phyloP scores from a whole-genome alignment of 2,113 vertebrate genomes.

The Corvus moneduloides region DNA sequence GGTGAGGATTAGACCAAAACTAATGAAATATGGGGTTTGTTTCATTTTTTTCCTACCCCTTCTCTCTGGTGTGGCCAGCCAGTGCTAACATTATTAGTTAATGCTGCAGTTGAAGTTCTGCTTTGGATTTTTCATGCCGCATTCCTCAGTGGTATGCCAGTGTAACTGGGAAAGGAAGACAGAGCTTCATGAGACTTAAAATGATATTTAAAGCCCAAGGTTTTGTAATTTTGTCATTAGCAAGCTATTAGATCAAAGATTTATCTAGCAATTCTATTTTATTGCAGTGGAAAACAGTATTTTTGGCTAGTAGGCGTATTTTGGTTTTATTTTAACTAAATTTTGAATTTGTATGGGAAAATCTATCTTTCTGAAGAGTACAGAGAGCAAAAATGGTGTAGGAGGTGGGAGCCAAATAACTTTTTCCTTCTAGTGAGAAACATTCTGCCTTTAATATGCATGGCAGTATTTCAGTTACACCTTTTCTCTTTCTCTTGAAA shows the following conservation, averaged over 20 bases:
- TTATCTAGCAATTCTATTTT: background rate
- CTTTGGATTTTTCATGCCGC: background rate
- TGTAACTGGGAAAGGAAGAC: background rate
- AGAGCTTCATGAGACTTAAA: background rate
- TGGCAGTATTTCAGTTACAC: background rate
- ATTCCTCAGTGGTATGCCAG: background rate
- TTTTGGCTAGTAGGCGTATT: background rate
- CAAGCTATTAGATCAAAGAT: background rate
- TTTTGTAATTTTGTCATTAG: background rate
- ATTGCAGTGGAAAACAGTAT: background rate
- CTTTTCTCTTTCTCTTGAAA: background rate
- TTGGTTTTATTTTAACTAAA: background rate
- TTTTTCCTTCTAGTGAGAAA: background rate
- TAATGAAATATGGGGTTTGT: background rate
- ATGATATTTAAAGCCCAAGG: background rate
- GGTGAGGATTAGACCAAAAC: background rate
- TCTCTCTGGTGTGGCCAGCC: background rate
- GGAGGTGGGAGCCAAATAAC: background rate
- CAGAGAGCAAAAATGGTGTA: background rate
- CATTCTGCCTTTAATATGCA: background rate
- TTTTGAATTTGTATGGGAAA: background rate
- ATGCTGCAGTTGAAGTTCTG: background rate
- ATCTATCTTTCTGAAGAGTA: background rate
- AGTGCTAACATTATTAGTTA: background rate
- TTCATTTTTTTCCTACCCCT: background rate